Conservation (phyloP, 2,113 vertebrate genomes). For the Trachemys scripta region DNA sequence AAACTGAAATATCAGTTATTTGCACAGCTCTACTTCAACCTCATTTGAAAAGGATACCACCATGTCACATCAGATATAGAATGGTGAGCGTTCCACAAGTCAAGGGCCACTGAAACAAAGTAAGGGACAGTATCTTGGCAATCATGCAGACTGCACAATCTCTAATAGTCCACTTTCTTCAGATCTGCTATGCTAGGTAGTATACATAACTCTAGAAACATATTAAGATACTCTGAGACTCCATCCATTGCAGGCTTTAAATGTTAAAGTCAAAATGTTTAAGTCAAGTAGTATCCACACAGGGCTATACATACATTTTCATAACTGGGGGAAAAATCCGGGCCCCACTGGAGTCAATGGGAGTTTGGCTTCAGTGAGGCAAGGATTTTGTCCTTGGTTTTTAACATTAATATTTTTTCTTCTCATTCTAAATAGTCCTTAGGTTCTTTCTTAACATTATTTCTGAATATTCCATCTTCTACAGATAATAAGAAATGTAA, state of each 20-base stretch:
- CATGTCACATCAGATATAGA: not conserved
- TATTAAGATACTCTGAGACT: not conserved
- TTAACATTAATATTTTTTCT: fast-evolving
- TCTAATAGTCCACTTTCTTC: not conserved
- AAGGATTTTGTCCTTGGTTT: not conserved
- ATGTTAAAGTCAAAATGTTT: not conserved
- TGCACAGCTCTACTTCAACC: not conserved
- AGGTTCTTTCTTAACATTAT: not conserved
- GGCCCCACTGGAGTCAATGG: fast-evolving
- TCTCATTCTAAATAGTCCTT: not conserved
- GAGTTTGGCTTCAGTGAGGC: not conserved
- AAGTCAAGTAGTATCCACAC: not conserved
- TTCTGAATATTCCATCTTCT: not conserved
- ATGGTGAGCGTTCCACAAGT: not conserved
- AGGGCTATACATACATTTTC: not conserved
- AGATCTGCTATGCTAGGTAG: no score
- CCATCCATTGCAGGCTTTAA: not conserved
- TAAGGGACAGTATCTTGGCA: not conserved
- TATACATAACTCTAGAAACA: not conserved
- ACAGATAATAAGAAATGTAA: not conserved
- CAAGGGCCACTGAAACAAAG: not conserved
- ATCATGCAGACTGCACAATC: not conserved
- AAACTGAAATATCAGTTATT: no score
- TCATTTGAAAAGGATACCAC: not conserved
- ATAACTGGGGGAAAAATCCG: not conserved